These are phyloP conservation scores for Euura lappo DNA, from an alignment of 1,140 invertebrate species.

Conservation along the genomic window DNA sequence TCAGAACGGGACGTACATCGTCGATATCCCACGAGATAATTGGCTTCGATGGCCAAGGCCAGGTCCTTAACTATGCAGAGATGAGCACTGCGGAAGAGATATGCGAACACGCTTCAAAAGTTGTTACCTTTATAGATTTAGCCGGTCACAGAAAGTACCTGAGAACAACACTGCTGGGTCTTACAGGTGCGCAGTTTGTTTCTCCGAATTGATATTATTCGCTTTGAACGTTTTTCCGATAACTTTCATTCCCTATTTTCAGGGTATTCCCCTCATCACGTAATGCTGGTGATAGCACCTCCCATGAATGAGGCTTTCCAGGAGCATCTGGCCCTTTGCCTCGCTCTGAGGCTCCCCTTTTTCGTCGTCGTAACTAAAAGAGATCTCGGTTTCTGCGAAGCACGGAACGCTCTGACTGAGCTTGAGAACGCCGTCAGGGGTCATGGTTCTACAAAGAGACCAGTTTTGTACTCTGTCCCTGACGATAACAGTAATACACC, in stretches of 20 bases:
- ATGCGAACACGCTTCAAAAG: slow-evolving; percentile 85
- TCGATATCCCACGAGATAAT: slow-evolving; percentile 97
- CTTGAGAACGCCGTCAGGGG: slow-evolving; percentile 69
- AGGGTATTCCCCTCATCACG: slow-evolving; percentile 94
- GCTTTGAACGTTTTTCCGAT: too few species aligned
- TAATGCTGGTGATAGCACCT: slow-evolving; percentile 84
- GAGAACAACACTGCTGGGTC: slow-evolving; percentile 91
- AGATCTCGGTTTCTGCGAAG: slow-evolving; percentile 70
- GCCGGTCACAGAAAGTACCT: slow-evolving; percentile 97
- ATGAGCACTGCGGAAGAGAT: slow-evolving; percentile 94
- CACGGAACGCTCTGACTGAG: slow-evolving; percentile 64
- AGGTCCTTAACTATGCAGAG: slow-evolving; percentile 81
- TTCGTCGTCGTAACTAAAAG: slow-evolving; percentile 91
- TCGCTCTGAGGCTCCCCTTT: slow-evolving; percentile 87
- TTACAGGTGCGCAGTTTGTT: slow-evolving; percentile 64
- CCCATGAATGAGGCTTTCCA: slow-evolving; percentile 60
- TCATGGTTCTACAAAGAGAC: slow-evolving; percentile 72
- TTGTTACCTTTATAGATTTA: slow-evolving; percentile 95
- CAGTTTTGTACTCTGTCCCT: slow-evolving; percentile 72
- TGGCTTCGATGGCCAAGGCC: slow-evolving; percentile 84
- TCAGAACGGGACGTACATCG: slow-evolving; percentile 93
- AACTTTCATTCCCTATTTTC: background rate
- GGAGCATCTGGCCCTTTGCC: slow-evolving; percentile 85
- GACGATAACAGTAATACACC: slow-evolving; percentile 75
- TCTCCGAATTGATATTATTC: background rate